These are phyloP conservation scores for Buathra laborator DNA, from an alignment of 2,888 invertebrate genomes.

Conservation along the genomic window DNA sequence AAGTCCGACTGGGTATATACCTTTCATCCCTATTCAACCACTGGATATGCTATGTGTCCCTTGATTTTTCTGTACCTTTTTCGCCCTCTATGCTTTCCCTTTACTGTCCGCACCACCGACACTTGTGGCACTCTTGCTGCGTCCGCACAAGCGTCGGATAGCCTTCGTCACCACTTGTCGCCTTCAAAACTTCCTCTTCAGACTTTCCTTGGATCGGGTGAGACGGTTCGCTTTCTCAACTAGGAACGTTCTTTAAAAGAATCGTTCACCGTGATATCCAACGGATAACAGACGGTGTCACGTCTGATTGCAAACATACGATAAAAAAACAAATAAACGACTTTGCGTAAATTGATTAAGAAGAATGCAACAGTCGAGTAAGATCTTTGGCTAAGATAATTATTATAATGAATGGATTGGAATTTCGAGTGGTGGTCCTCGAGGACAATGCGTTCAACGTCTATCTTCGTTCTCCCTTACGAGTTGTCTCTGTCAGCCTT, in stretches of 20 bases:
- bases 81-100: constrained; percentile 37
- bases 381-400: too few species aligned
- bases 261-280: constrained; percentile 13
- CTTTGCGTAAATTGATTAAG: too few species aligned
- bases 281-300: too few species aligned
- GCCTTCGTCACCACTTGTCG: constrained; percentile 63
- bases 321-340: too few species aligned
- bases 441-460: too few species aligned
- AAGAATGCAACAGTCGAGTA: too few species aligned
- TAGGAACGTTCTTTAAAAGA: constrained; percentile 48
- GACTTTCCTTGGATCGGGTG: neutral
- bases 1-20: constrained; percentile 59
- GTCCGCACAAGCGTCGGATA: constrained; percentile 49
- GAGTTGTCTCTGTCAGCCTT: too few species aligned
- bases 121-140: constrained; percentile 64
- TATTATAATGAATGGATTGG: too few species aligned
- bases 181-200: constrained; percentile 56
- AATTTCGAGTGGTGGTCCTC: too few species aligned
- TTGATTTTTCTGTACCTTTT: neutral
- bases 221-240: constrained; percentile 31
- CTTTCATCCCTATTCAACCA: constrained; percentile 64
- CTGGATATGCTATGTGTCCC: constrained; percentile 14
- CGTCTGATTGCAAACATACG: too few species aligned
- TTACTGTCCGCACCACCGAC: constrained; percentile 50
- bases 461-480: too few species aligned